A percentile compares a stretch with the other conserved stretches of the same genome.
Conservation (phyloP, 2,888 invertebrate species). For the Gymnosoma rotundatum region DNA sequence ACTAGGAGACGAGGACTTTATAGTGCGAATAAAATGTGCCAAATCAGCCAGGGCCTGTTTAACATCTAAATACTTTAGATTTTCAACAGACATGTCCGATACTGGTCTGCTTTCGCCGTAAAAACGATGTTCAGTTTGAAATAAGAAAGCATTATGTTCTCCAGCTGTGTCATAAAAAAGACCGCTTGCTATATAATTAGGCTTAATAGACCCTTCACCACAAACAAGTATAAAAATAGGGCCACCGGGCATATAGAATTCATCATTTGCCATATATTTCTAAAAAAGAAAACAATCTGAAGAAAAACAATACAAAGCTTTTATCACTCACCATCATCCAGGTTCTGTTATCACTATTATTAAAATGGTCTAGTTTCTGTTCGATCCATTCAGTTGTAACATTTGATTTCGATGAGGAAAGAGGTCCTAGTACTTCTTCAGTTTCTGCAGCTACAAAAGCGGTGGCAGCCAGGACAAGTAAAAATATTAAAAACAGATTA, state of each 20-base stretch:
- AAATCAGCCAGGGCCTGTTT: slow-evolving; percentile 88
- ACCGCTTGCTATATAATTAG: slow-evolving; percentile 84
- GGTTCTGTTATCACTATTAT: slow-evolving; percentile 83
- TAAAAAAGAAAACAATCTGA: slow-evolving; percentile 48
- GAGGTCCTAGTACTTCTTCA: neutral
- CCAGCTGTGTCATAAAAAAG: slow-evolving; percentile 85
- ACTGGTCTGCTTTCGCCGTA: slow-evolving; percentile 90
- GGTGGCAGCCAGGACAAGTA: no score
- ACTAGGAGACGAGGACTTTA: slow-evolving; percentile 79
- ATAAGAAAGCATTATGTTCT: slow-evolving; percentile 85
- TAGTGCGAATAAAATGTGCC: slow-evolving; percentile 85
- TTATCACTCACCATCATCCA: slow-evolving; percentile 82
- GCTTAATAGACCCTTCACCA: slow-evolving; percentile 86
- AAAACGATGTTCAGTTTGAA: slow-evolving; percentile 91
- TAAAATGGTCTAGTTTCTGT: slow-evolving; percentile 85
- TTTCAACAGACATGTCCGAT: slow-evolving; percentile 84
- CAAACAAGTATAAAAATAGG: slow-evolving; percentile 88
- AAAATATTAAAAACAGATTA: no score
- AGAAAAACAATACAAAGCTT: neutral
- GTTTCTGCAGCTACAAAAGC: no score
- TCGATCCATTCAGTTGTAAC: slow-evolving; percentile 80
- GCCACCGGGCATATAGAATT: slow-evolving; percentile 82
- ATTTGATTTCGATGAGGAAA: slow-evolving; percentile 36
- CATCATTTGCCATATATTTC: slow-evolving; percentile 84
- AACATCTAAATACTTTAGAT: slow-evolving; percentile 85